Percentiles rank a stretch among this genome's conserved stretches.
Evolutionary conservation across 2,797 vertebrate species (phyloP).

Genomic region (Neoniphon sammara): DNA sequence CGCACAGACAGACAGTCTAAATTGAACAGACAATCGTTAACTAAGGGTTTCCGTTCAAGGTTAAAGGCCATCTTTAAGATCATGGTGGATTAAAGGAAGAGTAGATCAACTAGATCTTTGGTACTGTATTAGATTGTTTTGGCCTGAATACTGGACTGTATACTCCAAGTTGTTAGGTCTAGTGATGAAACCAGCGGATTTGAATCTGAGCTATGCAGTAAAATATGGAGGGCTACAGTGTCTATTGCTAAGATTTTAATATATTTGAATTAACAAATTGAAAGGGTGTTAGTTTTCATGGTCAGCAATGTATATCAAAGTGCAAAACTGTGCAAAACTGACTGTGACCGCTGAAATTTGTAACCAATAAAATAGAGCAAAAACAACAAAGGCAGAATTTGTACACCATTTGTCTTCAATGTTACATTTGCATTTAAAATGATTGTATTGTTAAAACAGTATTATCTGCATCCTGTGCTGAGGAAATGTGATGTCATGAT

Average conservation of each 20-base stretch:
- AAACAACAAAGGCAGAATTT: neutral
- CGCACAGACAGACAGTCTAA: conserved; percentile 18
- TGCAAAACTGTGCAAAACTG: neutral
- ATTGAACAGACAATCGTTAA: conserved; percentile 33
- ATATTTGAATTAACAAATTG: neutral
- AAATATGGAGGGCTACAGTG: conserved; percentile 16
- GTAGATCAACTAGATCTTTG: conserved; percentile 15
- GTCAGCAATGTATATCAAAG: neutral
- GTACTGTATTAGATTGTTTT: conserved; percentile 10
- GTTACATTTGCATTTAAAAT: neutral
- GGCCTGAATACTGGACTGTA: neutral
- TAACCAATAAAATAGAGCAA: neutral
- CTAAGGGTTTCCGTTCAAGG: conserved; percentile 42
- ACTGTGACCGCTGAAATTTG: neutral
- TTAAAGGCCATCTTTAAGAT: conserved; percentile 30
- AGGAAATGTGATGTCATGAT: conserved; percentile 30
- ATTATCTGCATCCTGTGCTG: conserved; percentile 1
- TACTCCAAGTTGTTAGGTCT: conserved; percentile 14
- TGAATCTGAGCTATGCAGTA: conserved; percentile 7
- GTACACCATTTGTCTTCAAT: neutral
- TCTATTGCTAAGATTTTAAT: neutral
- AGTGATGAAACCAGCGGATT: conserved; percentile 31
- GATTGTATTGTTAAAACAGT: neutral
- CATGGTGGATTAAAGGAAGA: conserved; percentile 13
- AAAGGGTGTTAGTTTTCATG: neutral